phyloP scores from a whole-genome alignment of 92 coral and sea anemone genomes.

The Paragorgia papillata region DNA sequence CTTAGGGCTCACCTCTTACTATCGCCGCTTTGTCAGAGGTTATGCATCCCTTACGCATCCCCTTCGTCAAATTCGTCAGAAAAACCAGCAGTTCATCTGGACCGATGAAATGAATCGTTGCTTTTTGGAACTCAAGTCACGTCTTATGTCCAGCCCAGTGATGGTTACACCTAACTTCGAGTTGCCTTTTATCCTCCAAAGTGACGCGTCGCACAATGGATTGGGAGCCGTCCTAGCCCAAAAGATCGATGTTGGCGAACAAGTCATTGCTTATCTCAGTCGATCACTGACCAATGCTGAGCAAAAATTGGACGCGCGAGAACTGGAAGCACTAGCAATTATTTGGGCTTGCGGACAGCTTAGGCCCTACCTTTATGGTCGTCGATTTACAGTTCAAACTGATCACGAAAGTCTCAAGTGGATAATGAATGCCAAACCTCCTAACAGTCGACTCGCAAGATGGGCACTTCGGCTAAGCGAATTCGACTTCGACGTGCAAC shows the following conservation, averaged over 20 bases:
- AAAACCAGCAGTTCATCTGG: background rate
- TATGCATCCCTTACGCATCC: constrained; percentile 62
- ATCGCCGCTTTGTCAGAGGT: constrained; percentile 55
- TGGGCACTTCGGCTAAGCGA: constrained; percentile 49
- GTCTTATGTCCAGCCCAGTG: constrained; percentile 36
- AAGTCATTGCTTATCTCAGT: constrained; percentile 21
- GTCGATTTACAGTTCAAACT: constrained; percentile 56
- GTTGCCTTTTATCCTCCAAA: constrained; percentile 51
- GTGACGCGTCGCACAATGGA: constrained; percentile 25
- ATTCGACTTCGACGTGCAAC: constrained; percentile 55
- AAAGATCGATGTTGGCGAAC: constrained; percentile 43
- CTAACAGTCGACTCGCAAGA: constrained; percentile 53
- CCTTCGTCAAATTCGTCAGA: constrained; percentile 44
- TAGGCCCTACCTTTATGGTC: constrained; percentile 58
- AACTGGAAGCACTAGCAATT: constrained; percentile 54
- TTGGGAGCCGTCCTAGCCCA: constrained; percentile 64
- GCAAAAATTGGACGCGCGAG: constrained; percentile 6
- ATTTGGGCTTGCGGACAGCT: constrained; percentile 35
- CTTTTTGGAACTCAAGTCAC: constrained; percentile 7
- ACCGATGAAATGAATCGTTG: background rate
- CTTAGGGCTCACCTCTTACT: constrained; percentile 62
- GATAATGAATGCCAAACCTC: constrained; percentile 45
- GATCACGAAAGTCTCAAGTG: constrained; percentile 60
- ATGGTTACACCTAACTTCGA: constrained; percentile 48
- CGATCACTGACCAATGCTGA: constrained; percentile 15